A percentile compares a stretch with the other conserved stretches of the same genome.
phyloP scores from a whole-genome alignment of 1,140 invertebrate genomes.

The Monomorium pharaonis region DNA sequence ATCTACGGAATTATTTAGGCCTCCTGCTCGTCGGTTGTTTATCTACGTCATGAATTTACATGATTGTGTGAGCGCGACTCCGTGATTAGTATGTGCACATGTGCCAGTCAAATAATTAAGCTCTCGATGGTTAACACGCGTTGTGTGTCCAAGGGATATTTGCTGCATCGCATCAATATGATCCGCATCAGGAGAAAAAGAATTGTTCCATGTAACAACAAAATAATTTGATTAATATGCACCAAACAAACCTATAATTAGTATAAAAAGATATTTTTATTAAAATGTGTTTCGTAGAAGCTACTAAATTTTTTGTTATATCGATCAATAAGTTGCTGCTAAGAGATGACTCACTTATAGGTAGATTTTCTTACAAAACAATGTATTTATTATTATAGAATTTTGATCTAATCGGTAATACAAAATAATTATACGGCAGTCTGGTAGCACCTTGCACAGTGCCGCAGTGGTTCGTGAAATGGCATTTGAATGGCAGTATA shows the following conservation, averaged over 20 bases:
- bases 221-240: too few relatives aligned
- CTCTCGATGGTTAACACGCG: not conserved
- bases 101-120: slow-evolving; percentile 36
- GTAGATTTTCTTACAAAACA: too few relatives aligned
- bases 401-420: not conserved
- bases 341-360: too few relatives aligned
- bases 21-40: not conserved
- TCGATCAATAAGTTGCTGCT: too few relatives aligned
- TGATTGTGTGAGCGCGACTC: not conserved
- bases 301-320: too few relatives aligned
- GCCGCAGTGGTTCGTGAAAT: not conserved
- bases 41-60: not conserved
- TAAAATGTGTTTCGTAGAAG: too few relatives aligned
- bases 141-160: not conserved
- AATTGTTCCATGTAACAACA: too few relatives aligned
- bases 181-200: too few relatives aligned
- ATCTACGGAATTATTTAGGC: not conserved
- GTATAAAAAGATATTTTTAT: too few relatives aligned
- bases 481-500: slow-evolving; percentile 14
- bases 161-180: not conserved
- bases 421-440: not conserved
- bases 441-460: not conserved
- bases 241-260: too few relatives aligned
- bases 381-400: not conserved
- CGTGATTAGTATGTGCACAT: not conserved